Base-by-base conservation (phyloP, 2,797 vertebrate species). In the Acomys russatus region DNA sequence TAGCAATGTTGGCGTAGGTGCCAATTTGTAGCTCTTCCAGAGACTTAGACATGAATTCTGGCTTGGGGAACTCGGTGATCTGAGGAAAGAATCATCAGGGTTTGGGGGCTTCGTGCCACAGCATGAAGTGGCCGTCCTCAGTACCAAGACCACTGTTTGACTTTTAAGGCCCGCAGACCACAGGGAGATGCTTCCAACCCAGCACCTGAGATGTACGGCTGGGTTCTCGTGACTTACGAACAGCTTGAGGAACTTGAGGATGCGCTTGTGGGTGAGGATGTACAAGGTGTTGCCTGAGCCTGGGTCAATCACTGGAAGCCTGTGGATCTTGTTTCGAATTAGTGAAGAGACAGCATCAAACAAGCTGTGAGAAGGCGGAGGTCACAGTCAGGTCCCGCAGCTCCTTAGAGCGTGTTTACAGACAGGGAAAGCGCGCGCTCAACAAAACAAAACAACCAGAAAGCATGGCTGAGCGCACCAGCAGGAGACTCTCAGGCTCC, bases 211-310 rank as follows among this genome's bases (percentile, higher is more conserved):
- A 17, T 9, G 22, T 80, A 73, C 63, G 93, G 89, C 22, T 9
- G 51, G 17, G 18, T 44, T 49, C 25, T 87, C 54, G 18, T 35
- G 8, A 99, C 99, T 99, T 97, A 99, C 99, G 98, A 99, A 99
- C 93, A 99, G 99, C 96, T 99, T 99, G 97, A 99, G 99, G 98
- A 99, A 99, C 98, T 99, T 99, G 96, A 99, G 99, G 97, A 99
- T 99, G 97, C 99, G 99, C 97, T 99, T 99, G 98, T 99, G 99
- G 35, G 99, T 99, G 96, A 99, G 99, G 95, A 99, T 99, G 97
- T 99, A 99, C 91, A 99, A 98, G 0, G 99, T 99, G 98, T 99
- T 99, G 68, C 99, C 99, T 0, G 99, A 99, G 96, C 99, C 98
- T 0, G 99, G 99, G 98, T 99, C 99, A 10, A 99, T 99, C 71